Base-by-base conservation (phyloP, 2,113 vertebrate species). In the Turnix velox region DNA sequence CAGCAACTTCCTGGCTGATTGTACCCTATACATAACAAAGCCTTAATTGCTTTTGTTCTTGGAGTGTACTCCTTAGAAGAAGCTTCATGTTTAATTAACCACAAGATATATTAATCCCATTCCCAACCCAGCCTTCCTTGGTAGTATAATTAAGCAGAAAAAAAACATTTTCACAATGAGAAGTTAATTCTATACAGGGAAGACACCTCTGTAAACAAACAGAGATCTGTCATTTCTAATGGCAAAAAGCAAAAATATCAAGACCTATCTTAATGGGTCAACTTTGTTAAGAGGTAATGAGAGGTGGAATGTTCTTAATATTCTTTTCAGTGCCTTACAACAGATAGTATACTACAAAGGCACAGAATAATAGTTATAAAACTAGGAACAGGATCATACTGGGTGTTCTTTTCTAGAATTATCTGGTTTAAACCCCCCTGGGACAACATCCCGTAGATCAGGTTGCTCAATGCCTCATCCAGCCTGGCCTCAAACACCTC, bases 1-100 rank as follows among this genome's bases (percentile, higher is more conserved):
- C 76, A 93, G 89, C 81, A 93, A 95, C 72, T 93, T 78, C 65
- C 30, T 93, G 57, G 73, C 77, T 96, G 96, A 97, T 95, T 96
- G 91, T 74, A 58, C 88, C 57, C 55, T 87, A 57, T 96, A 84
- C 78, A 57, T 88, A 97, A 87, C 61, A 51, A 88, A 96, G 67
- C 81, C 72, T 95, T 97, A 96, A 97, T 96, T 95, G 94, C 96
- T 96, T 93, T 88, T 95, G 76, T 96, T 96, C 51, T 87, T 94
- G 83, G 25, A 95, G 30, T 90, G 92, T 91, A 95, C 80, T 95
- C 87, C 81, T 93, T 96, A 91, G 92, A 96, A 91, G 92, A 96
- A 82, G 54, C 88, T 96, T 96, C 87, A 42, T 85, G 81, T 96
- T 96, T 96, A 96, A 97, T 97, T 97, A 97, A 96, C 88, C 20